Evolutionary conservation across 92 coral and sea anemone species (phyloP).

Genomic region (Umimayanthus kanabou): DNA sequence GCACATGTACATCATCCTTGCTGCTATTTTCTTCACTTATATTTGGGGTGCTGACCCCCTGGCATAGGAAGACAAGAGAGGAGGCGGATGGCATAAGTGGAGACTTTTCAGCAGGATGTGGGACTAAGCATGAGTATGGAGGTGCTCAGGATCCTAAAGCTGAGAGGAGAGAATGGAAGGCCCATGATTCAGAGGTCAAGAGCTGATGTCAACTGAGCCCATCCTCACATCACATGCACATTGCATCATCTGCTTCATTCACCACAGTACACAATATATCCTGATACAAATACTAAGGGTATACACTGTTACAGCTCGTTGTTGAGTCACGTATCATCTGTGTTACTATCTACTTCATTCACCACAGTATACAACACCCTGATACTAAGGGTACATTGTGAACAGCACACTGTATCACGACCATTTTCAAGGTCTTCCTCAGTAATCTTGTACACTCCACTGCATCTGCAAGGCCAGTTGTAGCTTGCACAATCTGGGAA

Average conservation of each 20-base stretch:
- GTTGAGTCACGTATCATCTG: not conserved
- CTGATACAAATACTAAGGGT: slow-evolving; percentile 65
- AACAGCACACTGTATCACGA: slow-evolving; percentile 81
- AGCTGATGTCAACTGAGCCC: no score
- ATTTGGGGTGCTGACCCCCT: no score
- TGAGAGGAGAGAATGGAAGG: no score
- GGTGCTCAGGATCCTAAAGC: no score
- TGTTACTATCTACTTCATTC: slow-evolving; percentile 34
- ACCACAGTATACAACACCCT: slow-evolving; percentile 63
- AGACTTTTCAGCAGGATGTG: no score
- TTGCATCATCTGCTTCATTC: no score
- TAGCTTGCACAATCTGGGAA: slow-evolving; percentile 59
- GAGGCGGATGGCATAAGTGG: no score
- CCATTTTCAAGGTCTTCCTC: slow-evolving; percentile 78
- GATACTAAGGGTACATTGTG: slow-evolving; percentile 84
- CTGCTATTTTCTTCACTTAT: slow-evolving; percentile 35
- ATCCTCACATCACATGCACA: no score
- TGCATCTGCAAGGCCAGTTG: slow-evolving; percentile 82
- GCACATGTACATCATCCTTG: not conserved
- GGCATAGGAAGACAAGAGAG: no score
- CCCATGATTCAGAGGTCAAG: no score
- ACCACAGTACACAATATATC: slow-evolving; percentile 46
- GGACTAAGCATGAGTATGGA: no score
- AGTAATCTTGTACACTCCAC: slow-evolving; percentile 82
- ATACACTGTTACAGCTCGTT: slow-evolving; percentile 82